These are phyloP conservation scores for Chromobotia macracanthus DNA, from an alignment of 2,797 vertebrate genomes.

Conservation along the genomic window DNA sequence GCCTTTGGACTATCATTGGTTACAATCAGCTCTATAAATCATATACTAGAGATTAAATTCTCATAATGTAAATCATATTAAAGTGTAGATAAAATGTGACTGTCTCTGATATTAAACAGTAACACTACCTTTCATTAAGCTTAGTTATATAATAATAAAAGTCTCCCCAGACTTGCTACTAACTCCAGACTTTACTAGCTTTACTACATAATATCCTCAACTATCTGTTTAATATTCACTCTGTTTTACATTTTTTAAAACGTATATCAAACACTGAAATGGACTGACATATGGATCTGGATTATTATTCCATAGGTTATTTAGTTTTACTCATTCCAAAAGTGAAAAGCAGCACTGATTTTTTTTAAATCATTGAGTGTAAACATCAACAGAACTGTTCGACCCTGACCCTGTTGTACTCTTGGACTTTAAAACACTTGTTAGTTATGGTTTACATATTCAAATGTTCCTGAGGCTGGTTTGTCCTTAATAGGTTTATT, in stretches of 20 bases:
- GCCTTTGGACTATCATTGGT: background rate
- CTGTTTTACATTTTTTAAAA: too few species aligned
- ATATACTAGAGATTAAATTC: background rate
- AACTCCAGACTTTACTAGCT: too few species aligned
- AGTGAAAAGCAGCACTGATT: background rate
- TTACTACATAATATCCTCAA: too few species aligned
- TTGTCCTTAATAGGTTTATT: constrained; percentile 15
- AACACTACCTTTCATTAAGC: background rate
- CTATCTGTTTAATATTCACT: too few species aligned
- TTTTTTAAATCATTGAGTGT: background rate
- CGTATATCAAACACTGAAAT: background rate
- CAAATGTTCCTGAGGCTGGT: background rate
- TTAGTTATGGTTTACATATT: constrained; percentile 15
- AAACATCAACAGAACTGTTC: background rate
- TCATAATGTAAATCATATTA: background rate
- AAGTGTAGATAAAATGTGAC: background rate
- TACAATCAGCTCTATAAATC: background rate
- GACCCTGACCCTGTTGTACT: constrained; percentile 1
- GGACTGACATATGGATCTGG: background rate
- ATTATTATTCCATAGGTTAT: background rate
- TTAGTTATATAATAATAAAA: background rate
- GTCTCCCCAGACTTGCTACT: background rate
- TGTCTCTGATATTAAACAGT: background rate
- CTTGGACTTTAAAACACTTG: background rate
- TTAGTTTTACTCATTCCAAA: background rate